Evolutionary conservation across 1,140 invertebrate species (phyloP).

Genomic region (Xylocopa sonorina): DNA sequence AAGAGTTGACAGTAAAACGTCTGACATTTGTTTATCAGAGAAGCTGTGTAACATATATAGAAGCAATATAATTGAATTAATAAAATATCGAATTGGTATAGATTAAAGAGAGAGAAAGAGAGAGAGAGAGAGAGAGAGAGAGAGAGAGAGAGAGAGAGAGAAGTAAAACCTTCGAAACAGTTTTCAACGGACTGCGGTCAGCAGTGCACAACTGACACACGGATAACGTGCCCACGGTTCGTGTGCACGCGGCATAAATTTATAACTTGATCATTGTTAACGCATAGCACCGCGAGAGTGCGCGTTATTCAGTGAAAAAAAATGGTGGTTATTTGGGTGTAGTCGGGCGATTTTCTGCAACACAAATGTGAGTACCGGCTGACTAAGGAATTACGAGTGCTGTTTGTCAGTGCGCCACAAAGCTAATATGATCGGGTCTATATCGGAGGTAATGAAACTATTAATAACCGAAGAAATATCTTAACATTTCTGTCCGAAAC

Average conservation of each 20-base stretch:
- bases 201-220: not conserved
- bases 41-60: not conserved
- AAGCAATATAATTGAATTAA: not conserved
- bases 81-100: not conserved
- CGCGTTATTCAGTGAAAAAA: conserved; percentile 70
- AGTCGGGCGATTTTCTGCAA: conserved; percentile 76
- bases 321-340: conserved; percentile 81
- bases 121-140: too few species aligned
- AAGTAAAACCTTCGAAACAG: conserved; percentile 4
- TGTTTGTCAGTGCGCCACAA: conserved; percentile 61
- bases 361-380: conserved; percentile 77
- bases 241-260: conserved; percentile 33
- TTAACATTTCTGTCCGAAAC: conserved; percentile 48
- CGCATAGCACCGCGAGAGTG: conserved; percentile 69
- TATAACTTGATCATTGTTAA: conserved; percentile 32
- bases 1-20: not conserved
- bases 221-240: not conserved
- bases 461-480: conserved; percentile 53
- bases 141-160: too few species aligned
- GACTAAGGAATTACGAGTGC: conserved; percentile 65
- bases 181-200: conserved; percentile 7
- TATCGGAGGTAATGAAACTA: conserved; percentile 50
- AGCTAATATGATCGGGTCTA: conserved; percentile 65
- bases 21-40: not conserved
- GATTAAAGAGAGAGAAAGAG: too few species aligned